Evolutionary conservation across 2,797 vertebrate species (phyloP), one percentile per base, ranked within the genome.

Genomic region (Acipenser oxyrinchus): DNA sequence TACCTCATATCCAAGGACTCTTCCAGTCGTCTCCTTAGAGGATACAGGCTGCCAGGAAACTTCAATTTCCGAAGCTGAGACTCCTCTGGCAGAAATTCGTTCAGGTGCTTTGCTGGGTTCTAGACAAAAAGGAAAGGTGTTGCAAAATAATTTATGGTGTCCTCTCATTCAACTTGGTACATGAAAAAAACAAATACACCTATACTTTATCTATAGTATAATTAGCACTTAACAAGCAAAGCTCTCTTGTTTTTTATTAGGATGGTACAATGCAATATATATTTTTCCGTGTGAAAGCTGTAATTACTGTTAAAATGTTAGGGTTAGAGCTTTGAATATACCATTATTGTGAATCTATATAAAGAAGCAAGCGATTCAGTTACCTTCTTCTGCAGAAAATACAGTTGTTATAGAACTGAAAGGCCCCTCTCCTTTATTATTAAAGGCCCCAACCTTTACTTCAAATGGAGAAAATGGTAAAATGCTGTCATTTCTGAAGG

Each of bases 311-410:
- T 37, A 37, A 1, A 37, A 37, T 2, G 23, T 37, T 37, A 37
- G 23, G 23, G 23, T 37, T 37, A 37, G 23, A 37, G 4, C 23
- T 37, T 37, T 37, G 48, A 61, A 7, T 62, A n/a, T 11, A 49
- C 15, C 55, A 55, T 48, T 51, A 37, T 13, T 37, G 8, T 60
- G 49, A 37, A 7, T 53, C 50, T 58, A 53, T 68, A 12, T 37
- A 51, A 13, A 8, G 13, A 49, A 11, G 4, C 6, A 51, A 59
- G 68, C 51, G 50, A 48, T 69, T 62, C 2, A 10, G 81, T 51
- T 86, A 97, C 95, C 95, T 88, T 96, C 94, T 73, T 98, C 95
- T 7, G 95, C 95, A 0, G 95, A 98, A 79, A 87, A 95, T 12
- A 98, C 92, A 0, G 87, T 90, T 66, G 83, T 82, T 8, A 95